These are phyloP conservation scores for Poicephalus gulielmi DNA, from an alignment of 2,113 vertebrate genomes.

Conservation along the genomic window DNA sequence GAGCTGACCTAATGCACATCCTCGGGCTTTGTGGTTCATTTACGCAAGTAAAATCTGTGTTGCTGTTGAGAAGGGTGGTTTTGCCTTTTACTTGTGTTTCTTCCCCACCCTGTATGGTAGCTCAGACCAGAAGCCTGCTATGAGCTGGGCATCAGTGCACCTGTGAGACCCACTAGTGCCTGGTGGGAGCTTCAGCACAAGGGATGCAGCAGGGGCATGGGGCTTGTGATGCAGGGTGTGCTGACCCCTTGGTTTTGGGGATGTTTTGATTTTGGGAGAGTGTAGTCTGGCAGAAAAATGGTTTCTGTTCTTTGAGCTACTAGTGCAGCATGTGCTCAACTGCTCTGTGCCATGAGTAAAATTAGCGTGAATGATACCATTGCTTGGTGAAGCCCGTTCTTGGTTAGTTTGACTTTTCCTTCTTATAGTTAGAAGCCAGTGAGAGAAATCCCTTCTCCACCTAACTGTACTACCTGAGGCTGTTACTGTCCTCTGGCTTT, in stretches of 20 bases:
- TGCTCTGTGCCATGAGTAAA: neutral
- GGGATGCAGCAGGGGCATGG: rapidly evolving
- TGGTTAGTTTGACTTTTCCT: neutral
- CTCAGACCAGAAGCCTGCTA: neutral
- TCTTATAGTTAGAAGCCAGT: neutral
- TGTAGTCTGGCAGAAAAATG: neutral
- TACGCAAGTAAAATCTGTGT: neutral
- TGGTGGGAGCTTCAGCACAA: neutral
- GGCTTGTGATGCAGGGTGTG: neutral
- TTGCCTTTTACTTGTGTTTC: neutral
- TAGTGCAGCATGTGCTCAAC: neutral
- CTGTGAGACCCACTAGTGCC: rapidly evolving
- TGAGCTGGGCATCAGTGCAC: rapidly evolving
- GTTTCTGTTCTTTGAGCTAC: neutral
- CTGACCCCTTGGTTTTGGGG: neutral
- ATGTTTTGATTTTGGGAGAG: neutral
- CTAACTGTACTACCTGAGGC: neutral
- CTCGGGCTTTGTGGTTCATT: neutral
- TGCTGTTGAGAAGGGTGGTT: neutral
- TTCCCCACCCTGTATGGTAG: rapidly evolving
- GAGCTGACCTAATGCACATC: neutral
- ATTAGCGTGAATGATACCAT: neutral
- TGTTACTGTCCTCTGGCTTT: neutral
- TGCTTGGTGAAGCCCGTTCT: neutral
- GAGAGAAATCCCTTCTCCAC: neutral